Evolutionary conservation across 1,140 invertebrate genomes (phyloP).

Genomic region (Megathymus violae): DNA sequence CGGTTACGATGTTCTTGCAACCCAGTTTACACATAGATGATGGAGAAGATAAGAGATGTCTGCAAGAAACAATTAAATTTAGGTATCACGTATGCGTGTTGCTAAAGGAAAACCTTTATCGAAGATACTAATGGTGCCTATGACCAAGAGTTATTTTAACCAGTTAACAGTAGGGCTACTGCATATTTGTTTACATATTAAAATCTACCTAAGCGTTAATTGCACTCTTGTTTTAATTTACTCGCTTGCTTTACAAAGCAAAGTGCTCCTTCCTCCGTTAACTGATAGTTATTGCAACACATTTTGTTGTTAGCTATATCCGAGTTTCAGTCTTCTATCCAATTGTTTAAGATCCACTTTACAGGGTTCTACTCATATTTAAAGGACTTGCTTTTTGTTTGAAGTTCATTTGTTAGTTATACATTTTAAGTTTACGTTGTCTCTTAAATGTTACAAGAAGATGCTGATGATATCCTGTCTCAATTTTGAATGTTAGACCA

Average conservation of each 20-base stretch:
- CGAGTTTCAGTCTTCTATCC: background rate
- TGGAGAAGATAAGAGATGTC: too few relatives aligned
- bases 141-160: too few relatives aligned
- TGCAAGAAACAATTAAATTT: too few relatives aligned
- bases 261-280: background rate
- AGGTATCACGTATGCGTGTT: too few relatives aligned
- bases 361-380: background rate
- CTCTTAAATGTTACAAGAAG: background rate
- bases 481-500: too few relatives aligned
- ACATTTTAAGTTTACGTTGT: background rate
- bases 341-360: background rate
- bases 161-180: too few relatives aligned
- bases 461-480: too few relatives aligned
- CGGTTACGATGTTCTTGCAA: too few relatives aligned
- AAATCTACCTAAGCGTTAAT: background rate
- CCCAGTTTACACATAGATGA: too few relatives aligned
- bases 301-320: background rate
- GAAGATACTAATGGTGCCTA: too few relatives aligned
- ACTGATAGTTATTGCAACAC: background rate
- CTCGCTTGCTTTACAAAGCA: constrained; percentile 3
- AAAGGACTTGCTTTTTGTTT: background rate
- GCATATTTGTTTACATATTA: background rate
- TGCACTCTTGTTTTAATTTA: constrained; percentile 4
- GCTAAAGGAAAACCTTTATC: too few relatives aligned
- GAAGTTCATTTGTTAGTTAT: background rate